Base-by-base conservation (phyloP, 2,888 invertebrate species). In the Zootermopsis nevadensis region DNA sequence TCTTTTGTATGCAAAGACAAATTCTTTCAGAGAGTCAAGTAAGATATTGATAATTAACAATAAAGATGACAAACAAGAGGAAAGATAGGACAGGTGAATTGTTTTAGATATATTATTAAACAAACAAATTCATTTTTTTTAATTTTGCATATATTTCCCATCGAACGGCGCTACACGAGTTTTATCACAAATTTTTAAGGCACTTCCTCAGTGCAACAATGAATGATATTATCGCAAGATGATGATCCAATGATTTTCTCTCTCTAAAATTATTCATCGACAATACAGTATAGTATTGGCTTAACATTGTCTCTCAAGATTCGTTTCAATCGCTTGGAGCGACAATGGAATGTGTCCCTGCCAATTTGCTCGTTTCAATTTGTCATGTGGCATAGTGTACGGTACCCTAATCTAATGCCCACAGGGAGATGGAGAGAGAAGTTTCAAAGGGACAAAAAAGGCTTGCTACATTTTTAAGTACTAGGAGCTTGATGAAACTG, bases 141-240 rank as follows among this genome's bases (percentile, higher is more conserved):
- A 83, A 82, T 82, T 85, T 84, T 85, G 84, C 84, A 83, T 86
- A 84, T 85, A 85, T 85, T 85, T 42, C 84, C 84, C 85, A 85
- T 85, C 86, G 84, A 86, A 85, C 82, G 84, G 85, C 85, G 86
- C 85, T 85, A 85, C 85, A 85, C 85, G 85, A 85, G 84, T 84
- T 85, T 86, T 85, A 85, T 85, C 85, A 85, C 85, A 86, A 86
- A 85, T 85, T 85, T 84, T 82, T 86, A 86, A 86, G 86, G 86
- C 86, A 86, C 86, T 86, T 86, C 83, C 80, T 84, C 85, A 86
- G 86, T 86, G 86, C 86, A 86, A 85, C 86, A 85, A 85, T 85
- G 83, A 83, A 84, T 84, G 84, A 85, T 85, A 84, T 83, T 81
- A 81, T 85, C 85, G 85, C 85, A 85, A 85, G 81, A 83, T 82